Conservation (phyloP, 2,113 vertebrate species). For the Embiotoca jacksoni region DNA sequence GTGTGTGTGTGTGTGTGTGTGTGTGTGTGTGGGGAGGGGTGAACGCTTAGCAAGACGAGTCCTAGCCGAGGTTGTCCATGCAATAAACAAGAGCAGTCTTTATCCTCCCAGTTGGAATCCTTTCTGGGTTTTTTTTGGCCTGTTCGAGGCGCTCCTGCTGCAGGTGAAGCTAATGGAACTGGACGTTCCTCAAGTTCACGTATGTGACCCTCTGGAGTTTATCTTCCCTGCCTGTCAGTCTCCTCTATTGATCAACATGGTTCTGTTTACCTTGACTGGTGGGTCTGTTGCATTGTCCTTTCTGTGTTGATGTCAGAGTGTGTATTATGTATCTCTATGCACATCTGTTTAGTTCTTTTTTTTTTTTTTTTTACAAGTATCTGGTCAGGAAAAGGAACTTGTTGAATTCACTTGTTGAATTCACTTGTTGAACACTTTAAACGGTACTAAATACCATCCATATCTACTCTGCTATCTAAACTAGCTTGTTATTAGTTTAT, state of each 20-base stretch:
- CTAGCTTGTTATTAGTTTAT: conserved; percentile 37
- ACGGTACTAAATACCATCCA: not conserved
- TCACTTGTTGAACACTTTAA: not conserved
- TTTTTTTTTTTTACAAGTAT: not conserved
- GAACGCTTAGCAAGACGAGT: conserved; percentile 59
- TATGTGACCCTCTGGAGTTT: conserved; percentile 69
- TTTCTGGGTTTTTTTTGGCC: conserved; percentile 31
- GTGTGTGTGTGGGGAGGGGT: conserved; percentile 14
- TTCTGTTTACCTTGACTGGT: conserved; percentile 36
- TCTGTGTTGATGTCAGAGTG: conserved; percentile 4
- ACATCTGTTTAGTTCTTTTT: conserved; percentile 2
- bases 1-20: too few relatives aligned
- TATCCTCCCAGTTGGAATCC: conserved; percentile 61
- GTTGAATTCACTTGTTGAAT: conserved; percentile 63
- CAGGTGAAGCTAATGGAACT: conserved; percentile 75
- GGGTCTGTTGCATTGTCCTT: conserved; percentile 1
- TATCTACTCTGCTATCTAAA: conserved; percentile 22
- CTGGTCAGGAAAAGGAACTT: conserved; percentile 43
- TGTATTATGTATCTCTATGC: not conserved
- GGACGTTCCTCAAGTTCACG: conserved; percentile 71
- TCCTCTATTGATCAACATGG: conserved; percentile 60
- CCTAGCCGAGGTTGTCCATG: conserved; percentile 48
- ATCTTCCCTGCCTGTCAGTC: conserved; percentile 67
- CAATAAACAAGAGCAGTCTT: conserved; percentile 72
- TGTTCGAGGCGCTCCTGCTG: conserved; percentile 37